These are phyloP conservation scores for Microcebus jonahi DNA, from an alignment of 2,113 vertebrate genomes.

Conservation along the genomic window DNA sequence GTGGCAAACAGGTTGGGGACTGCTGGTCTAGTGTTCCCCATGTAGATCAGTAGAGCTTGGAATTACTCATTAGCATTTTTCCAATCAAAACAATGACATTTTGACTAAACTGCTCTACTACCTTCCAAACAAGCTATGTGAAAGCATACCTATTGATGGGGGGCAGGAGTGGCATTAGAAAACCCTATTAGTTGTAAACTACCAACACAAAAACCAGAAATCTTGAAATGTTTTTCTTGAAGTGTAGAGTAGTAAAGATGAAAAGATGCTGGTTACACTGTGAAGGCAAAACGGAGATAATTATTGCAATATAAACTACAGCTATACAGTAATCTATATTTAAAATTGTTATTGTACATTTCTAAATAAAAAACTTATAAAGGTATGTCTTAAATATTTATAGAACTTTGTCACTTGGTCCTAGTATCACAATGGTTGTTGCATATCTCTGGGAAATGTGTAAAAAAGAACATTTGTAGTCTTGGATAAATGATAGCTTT, in stretches of 20 bases:
- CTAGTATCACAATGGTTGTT: background rate
- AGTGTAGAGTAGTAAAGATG: background rate
- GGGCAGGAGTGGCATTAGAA: background rate
- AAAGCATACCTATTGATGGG: background rate
- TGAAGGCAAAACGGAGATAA: slow-evolving; percentile 20
- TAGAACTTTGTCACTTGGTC: background rate
- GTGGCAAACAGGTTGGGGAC: no score
- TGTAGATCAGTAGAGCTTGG: background rate
- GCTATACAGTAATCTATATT: no score
- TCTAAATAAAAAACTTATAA: background rate
- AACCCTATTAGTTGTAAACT: background rate
- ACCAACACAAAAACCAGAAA: slow-evolving; percentile 7
- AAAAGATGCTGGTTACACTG: background rate
- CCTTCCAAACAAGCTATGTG: slow-evolving; percentile 1
- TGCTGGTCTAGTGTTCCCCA: background rate
- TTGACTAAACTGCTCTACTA: background rate
- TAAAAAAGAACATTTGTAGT: background rate
- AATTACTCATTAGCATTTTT: background rate
- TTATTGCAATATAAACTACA: background rate
- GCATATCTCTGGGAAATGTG: background rate
- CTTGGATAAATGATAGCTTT: background rate
- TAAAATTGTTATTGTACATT: background rate
- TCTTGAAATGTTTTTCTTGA: background rate
- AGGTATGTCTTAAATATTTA: background rate
- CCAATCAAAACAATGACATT: background rate